Conservation (phyloP, 2,113 vertebrate genomes). For the Xyrauchen texanus region DNA sequence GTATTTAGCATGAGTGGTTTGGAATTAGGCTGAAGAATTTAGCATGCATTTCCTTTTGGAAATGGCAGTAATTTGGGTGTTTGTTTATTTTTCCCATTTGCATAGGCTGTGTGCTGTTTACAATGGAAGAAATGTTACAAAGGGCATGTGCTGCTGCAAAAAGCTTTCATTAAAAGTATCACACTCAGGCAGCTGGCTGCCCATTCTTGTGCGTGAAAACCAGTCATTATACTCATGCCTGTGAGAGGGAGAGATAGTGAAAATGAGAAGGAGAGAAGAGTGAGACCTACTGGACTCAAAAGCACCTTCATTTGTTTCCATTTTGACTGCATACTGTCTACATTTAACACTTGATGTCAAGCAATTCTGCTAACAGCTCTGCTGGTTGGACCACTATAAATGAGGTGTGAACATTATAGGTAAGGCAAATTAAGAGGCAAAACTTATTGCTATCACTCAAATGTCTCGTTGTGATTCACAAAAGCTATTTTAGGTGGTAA, state of each 20-base stretch:
- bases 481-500: slow-evolving; percentile 27
- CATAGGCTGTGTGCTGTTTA: slow-evolving; percentile 12
- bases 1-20: background rate
- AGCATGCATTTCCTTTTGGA: background rate
- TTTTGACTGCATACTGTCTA: slow-evolving; percentile 15
- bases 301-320: slow-evolving; percentile 6
- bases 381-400: slow-evolving; percentile 7
- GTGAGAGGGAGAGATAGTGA: background rate
- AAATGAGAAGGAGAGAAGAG: background rate
- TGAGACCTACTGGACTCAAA: slow-evolving; percentile 3
- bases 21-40: background rate
- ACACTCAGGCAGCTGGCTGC: slow-evolving; percentile 15
- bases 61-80: slow-evolving; percentile 12
- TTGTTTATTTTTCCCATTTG: slow-evolving; percentile 11
- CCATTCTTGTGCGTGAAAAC: slow-evolving; percentile 36
- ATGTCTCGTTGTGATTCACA: background rate
- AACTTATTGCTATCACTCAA: slow-evolving; percentile 22
- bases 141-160: slow-evolving; percentile 3
- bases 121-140: slow-evolving; percentile 27
- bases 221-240: slow-evolving; percentile 27
- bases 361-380: slow-evolving; percentile 5
- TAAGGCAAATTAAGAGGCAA: slow-evolving; percentile 20
- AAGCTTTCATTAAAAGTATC: slow-evolving; percentile 37
- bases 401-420: slow-evolving; percentile 15
- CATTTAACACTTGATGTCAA: slow-evolving; percentile 23